phyloP scores from a whole-genome alignment of 1,140 invertebrate species.

The Lasioglossum albipes region DNA sequence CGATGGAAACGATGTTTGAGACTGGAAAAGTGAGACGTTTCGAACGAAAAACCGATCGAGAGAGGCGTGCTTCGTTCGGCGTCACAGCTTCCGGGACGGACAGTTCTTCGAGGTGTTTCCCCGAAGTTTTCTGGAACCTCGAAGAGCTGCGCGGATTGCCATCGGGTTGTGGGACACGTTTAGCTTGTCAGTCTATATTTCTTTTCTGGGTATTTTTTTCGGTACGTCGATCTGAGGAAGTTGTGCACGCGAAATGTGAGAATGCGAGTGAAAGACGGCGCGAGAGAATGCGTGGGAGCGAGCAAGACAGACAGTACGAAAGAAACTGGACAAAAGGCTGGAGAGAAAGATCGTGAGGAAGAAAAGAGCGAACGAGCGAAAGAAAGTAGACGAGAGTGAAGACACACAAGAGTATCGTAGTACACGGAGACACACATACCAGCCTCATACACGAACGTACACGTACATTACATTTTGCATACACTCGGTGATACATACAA shows the following conservation, averaged over 20 bases:
- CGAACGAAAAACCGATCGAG: background rate
- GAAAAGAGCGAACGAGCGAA: slow-evolving; percentile 51
- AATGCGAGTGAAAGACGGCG: slow-evolving; percentile 42
- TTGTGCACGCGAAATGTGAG: slow-evolving; percentile 29
- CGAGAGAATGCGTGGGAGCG: slow-evolving; percentile 20
- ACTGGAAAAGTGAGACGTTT: slow-evolving; percentile 2
- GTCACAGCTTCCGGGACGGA: slow-evolving; percentile 2
- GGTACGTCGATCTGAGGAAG: background rate
- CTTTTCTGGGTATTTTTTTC: background rate
- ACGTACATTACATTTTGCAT: slow-evolving; percentile 34
- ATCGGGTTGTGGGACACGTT: background rate
- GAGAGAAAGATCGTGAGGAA: slow-evolving; percentile 37
- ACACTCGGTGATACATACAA: slow-evolving; percentile 39
- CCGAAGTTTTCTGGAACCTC: background rate
- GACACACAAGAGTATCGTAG: slow-evolving; percentile 77
- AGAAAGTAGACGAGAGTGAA: slow-evolving; percentile 61
- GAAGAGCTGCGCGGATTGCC: background rate
- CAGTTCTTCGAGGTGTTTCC: slow-evolving; percentile 21
- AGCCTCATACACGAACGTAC: slow-evolving; percentile 6
- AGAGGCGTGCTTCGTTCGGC: background rate
- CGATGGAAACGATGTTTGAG: background rate
- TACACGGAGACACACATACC: slow-evolving; percentile 47
- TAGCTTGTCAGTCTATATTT: too few relatives aligned
- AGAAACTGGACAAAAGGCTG: slow-evolving; percentile 21
- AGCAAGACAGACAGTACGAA: slow-evolving; percentile 32